phyloP scores from a whole-genome alignment of 2,797 vertebrate species.

The Myripristis murdjan region DNA sequence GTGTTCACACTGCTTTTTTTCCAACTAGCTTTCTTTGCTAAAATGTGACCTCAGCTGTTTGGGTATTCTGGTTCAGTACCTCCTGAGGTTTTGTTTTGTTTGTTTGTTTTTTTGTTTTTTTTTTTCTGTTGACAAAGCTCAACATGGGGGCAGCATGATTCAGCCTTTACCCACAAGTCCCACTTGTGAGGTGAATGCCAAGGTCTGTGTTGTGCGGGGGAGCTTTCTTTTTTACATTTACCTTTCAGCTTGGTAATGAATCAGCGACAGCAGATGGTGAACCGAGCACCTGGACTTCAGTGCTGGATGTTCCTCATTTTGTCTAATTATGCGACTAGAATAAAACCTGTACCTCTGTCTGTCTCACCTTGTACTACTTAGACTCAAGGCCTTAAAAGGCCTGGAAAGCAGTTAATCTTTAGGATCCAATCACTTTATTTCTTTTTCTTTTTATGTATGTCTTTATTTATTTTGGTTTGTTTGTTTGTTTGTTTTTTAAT shows the following conservation, averaged over 20 bases:
- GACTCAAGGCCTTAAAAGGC: not conserved
- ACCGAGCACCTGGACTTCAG: not conserved
- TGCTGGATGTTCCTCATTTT: not conserved
- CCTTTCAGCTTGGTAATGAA: slow-evolving; percentile 20
- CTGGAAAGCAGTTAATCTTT: no score
- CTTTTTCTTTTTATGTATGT: no score
- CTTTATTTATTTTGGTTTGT: no score
- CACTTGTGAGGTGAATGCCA: slow-evolving; percentile 25
- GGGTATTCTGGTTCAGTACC: slow-evolving; percentile 22
- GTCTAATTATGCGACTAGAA: no score
- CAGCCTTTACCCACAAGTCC: slow-evolving; percentile 28
- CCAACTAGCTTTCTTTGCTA: slow-evolving; percentile 9
- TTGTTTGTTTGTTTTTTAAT: no score
- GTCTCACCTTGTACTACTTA: not conserved
- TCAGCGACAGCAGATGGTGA: slow-evolving; percentile 36
- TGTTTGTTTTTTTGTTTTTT: no score
- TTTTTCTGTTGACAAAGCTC: not conserved
- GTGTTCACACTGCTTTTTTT: not conserved
- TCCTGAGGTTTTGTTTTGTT: no score
- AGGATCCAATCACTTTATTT: no score
- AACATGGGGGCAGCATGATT: slow-evolving; percentile 22
- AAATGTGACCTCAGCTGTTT: slow-evolving; percentile 28
- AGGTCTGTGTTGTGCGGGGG: slow-evolving; percentile 4
- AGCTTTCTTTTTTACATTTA: slow-evolving; percentile 20
- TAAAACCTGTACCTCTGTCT: not conserved